Evolutionary conservation across 2,797 vertebrate genomes (phyloP).

Genomic region (Microcaecilia unicolor): DNA sequence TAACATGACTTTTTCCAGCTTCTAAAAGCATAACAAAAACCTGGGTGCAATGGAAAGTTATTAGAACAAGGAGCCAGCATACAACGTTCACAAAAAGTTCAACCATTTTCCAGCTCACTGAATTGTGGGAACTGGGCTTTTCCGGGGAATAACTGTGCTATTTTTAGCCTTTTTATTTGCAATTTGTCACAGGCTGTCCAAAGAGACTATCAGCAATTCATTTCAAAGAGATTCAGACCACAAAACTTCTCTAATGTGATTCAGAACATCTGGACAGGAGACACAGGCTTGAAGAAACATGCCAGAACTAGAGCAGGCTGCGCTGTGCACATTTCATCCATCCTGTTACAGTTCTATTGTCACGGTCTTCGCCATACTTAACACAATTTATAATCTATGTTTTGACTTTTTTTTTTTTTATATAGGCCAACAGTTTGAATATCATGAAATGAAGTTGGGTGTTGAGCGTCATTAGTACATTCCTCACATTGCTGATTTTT

Average conservation of each 20-base stretch:
- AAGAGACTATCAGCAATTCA: slow-evolving; percentile 75
- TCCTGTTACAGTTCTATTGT: not conserved
- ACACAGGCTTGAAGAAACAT: not conserved
- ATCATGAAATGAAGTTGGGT: rapidly evolving
- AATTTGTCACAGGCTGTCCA: slow-evolving; percentile 75
- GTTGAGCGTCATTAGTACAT: not conserved
- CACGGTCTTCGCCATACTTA: too few species aligned
- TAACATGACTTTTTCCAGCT: too few species aligned
- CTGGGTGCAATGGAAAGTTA: slow-evolving; percentile 13
- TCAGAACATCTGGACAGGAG: slow-evolving; percentile 74
- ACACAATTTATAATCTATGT: rapidly evolving
- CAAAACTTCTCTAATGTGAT: slow-evolving; percentile 78
- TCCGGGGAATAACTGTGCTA: slow-evolving; percentile 73
- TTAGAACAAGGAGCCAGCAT: slow-evolving; percentile 33
- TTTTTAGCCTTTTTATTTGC: slow-evolving; percentile 85
- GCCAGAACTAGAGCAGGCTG: not conserved
- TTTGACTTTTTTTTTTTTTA: not conserved
- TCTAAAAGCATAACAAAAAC: slow-evolving; percentile 12
- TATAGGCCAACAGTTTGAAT: not conserved
- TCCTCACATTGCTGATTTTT: not conserved
- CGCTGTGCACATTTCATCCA: slow-evolving; percentile 1
- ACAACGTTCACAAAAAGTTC: slow-evolving; percentile 40
- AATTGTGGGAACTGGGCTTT: slow-evolving; percentile 86
- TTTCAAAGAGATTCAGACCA: slow-evolving; percentile 79
- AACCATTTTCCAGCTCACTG: slow-evolving; percentile 81